Conservation (phyloP, 1,140 invertebrate species). For the Penaeus vannamei region DNA sequence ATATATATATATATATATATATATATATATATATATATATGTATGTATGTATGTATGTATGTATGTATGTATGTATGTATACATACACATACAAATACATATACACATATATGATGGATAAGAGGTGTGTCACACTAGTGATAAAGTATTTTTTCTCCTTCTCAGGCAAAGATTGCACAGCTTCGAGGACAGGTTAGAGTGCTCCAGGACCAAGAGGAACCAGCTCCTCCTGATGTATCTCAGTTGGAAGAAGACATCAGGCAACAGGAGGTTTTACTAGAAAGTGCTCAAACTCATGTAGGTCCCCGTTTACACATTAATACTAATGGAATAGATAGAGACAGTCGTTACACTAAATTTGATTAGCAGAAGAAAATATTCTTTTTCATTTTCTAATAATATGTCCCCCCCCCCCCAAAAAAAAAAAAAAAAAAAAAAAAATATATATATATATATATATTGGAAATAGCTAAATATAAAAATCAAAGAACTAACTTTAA, state of each 20-base stretch:
- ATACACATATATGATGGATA: neutral
- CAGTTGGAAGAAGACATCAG: slow-evolving; percentile 52
- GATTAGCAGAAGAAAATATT: too few species aligned
- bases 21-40: slow-evolving; percentile 23
- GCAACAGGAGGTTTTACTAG: slow-evolving; percentile 24
- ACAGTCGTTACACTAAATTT: too few species aligned
- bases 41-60: neutral
- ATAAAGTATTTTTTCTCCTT: too few species aligned
- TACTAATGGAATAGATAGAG: too few species aligned
- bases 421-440: too few species aligned
- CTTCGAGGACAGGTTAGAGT: neutral
- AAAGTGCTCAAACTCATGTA: neutral
- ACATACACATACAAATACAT: neutral
- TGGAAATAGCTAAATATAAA: too few species aligned
- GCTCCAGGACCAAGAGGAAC: slow-evolving; percentile 34
- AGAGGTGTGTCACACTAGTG: too few species aligned
- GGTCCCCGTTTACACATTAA: neutral
- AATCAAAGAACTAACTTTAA: too few species aligned
- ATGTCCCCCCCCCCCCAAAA: too few species aligned
- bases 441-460: too few species aligned
- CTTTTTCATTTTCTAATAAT: too few species aligned
- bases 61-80: neutral
- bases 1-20: slow-evolving; percentile 23
- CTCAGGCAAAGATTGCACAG: neutral
- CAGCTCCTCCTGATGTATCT: slow-evolving; percentile 30